Percentiles rank a stretch among this genome's conserved stretches.
These are phyloP conservation scores for Acromyrmex charruanus DNA, from an alignment of 1,140 invertebrate species.

Conservation along the genomic window DNA sequence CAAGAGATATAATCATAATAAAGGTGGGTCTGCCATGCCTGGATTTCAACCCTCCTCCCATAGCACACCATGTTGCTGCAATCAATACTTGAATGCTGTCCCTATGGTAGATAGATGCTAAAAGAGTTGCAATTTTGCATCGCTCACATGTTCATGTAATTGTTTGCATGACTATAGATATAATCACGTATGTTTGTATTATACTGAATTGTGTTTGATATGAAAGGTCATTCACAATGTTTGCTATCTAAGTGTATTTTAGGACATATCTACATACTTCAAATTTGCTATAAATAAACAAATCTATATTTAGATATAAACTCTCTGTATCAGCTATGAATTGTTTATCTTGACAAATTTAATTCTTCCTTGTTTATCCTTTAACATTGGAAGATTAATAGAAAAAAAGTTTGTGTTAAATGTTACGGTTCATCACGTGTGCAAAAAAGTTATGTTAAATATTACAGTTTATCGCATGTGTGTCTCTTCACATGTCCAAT, in stretches of 20 bases:
- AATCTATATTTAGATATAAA: background rate
- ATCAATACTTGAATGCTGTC: constrained; percentile 85
- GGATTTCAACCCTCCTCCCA: constrained; percentile 82
- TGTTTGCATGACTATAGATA: background rate
- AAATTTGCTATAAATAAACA: constrained; percentile 1
- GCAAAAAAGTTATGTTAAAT: background rate
- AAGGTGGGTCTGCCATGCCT: constrained; percentile 81
- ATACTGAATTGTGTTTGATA: constrained; percentile 68
- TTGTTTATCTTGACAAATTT: constrained; percentile 1
- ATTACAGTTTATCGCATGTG: background rate
- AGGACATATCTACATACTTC: background rate
- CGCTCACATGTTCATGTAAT: background rate
- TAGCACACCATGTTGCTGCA: constrained; percentile 82
- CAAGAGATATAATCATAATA: constrained; percentile 67
- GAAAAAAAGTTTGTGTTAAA: constrained; percentile 5
- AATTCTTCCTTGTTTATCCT: background rate
- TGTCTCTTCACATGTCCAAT: background rate
- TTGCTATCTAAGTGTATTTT: constrained; percentile 20
- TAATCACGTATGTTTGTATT: constrained; percentile 54
- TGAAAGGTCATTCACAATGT: constrained; percentile 10
- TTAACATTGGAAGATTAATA: background rate
- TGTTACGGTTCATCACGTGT: background rate
- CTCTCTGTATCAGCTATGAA: background rate
- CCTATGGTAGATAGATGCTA: constrained; percentile 76
- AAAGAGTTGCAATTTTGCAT: constrained; percentile 62